phyloP scores from a whole-genome alignment of 1,140 invertebrate genomes.

The Diabrotica virgifera region DNA sequence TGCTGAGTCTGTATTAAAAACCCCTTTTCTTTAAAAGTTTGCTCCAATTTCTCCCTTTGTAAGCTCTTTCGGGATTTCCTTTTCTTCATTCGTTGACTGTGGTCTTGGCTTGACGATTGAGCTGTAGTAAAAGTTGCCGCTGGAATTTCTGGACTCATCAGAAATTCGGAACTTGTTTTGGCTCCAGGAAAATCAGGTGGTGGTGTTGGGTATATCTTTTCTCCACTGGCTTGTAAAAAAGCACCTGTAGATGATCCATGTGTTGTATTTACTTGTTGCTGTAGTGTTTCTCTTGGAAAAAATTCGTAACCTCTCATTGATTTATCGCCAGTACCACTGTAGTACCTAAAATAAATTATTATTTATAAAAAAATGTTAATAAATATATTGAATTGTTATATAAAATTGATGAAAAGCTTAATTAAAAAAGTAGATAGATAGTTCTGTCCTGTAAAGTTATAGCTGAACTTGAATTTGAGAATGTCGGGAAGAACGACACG shows the following conservation, averaged over 20 bases:
- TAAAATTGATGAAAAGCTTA: background rate
- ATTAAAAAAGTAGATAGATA: background rate
- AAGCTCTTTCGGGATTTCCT: conserved; percentile 77
- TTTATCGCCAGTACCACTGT: conserved; percentile 71
- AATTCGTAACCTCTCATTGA: conserved; percentile 75
- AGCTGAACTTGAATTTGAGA: too few species aligned
- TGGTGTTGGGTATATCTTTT: conserved; percentile 51
- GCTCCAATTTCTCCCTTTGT: conserved; percentile 83
- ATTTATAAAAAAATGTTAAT: conserved; percentile 3
- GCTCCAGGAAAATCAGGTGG: conserved; percentile 33
- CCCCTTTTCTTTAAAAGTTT: conserved; percentile 89
- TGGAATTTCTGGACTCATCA: conserved; percentile 49
- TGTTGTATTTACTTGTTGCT: conserved; percentile 53
- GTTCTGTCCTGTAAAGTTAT: too few species aligned
- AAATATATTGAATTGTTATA: background rate
- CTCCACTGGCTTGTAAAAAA: conserved; percentile 54
- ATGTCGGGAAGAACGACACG: too few species aligned
- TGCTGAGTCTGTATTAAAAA: conserved; percentile 92
- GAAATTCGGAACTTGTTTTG: conserved; percentile 43
- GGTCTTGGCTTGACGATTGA: conserved; percentile 24
- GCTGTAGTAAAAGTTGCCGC: conserved; percentile 36
- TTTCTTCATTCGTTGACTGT: conserved; percentile 54
- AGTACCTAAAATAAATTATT: conserved; percentile 56
- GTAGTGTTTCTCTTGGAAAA: conserved; percentile 66
- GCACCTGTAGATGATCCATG: conserved; percentile 51